Evolutionary conservation across 2,797 vertebrate genomes (phyloP), one percentile per base, ranked within the genome.

Genomic region (Spea hammondii): DNA sequence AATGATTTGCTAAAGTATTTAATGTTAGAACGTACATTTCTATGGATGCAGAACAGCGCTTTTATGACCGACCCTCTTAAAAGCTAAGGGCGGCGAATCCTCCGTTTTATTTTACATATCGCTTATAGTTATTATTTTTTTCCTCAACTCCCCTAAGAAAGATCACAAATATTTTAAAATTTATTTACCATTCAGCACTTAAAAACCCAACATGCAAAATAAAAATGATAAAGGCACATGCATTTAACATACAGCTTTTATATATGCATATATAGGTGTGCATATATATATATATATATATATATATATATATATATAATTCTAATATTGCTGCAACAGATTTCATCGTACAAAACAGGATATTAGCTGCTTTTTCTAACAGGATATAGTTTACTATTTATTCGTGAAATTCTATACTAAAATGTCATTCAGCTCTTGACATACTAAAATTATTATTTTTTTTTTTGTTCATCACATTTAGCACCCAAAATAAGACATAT

Each of bases 221-320:
- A 67, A 32, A 70, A 13, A 59, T 65, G 17, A 57, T 64, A 76
- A 74, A 74, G 65, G 72, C 78, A 79, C 78, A 79, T 79, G 78
- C 78, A 78, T 70, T 66, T 59, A 53, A 74, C 67, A 79, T 71
- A 64, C 57, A 49, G 45, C 53, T 59, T 68, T 53, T 62, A 60
- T 7, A 47, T 49, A 54, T 48, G 32, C 32, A 32, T 32, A 32
- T 32, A 32, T 59, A 62, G 47, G 8, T 62, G 14, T 65, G 32
- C 45, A 8, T 60, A 79, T 68, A 69, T 74, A 77, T 67, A 79
- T 14, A 32, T 69, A 54, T 48, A 73, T 44, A 57, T 9, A 8
- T 60, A 79, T 68, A 69, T 74, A 77, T 67, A 79, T 14, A 32
- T 69, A 54, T 48, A 73, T 44, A 57, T 9, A 8, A 53, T 57